These are phyloP conservation scores for Heptranchias perlo DNA, from an alignment of 2,113 vertebrate species.

Conservation along the genomic window DNA sequence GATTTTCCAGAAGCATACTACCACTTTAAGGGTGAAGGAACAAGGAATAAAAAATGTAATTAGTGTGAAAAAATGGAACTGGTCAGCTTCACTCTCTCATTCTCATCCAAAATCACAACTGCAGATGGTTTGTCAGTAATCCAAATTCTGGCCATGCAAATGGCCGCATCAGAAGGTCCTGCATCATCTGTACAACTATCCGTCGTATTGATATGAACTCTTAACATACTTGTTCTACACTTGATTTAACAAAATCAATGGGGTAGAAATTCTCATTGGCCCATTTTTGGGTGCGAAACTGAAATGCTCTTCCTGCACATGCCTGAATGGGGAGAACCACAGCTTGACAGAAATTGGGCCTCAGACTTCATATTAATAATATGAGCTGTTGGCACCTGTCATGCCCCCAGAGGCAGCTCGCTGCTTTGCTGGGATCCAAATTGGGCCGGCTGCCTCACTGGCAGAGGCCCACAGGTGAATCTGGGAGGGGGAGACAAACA, in stretches of 20 bases:
- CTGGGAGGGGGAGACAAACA: too few species aligned
- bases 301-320: too few species aligned
- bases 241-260: background rate
- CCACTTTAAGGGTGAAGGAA: background rate
- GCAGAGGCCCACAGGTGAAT: too few species aligned
- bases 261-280: background rate
- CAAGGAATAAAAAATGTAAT: background rate
- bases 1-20: background rate
- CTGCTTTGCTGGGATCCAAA: too few species aligned
- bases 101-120: background rate
- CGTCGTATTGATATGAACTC: background rate
- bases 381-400: too few species aligned
- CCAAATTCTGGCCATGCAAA: background rate
- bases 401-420: too few species aligned
- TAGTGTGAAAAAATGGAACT: background rate
- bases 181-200: background rate
- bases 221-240: background rate
- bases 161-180: background rate
- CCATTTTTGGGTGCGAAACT: background rate
- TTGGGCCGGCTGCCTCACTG: too few species aligned
- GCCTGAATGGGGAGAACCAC: too few species aligned
- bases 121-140: background rate
- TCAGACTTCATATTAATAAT: too few species aligned
- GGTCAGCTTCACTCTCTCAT: background rate
- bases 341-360: too few species aligned